These are phyloP conservation scores for Thereva unica DNA, from an alignment of 2,888 invertebrate species.

Conservation along the genomic window DNA sequence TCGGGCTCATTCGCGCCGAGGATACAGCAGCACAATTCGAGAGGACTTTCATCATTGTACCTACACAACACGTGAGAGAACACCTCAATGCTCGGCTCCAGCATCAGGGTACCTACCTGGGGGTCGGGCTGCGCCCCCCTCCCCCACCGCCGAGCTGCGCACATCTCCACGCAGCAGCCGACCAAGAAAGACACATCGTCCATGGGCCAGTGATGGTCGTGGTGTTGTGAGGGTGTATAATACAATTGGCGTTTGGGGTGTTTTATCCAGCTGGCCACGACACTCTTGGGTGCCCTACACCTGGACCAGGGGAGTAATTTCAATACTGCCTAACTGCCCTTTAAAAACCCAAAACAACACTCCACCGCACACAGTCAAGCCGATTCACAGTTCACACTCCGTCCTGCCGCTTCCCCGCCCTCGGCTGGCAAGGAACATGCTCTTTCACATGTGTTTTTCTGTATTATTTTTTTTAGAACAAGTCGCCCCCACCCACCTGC, in stretches of 20 bases:
- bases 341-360: conserved; percentile 59
- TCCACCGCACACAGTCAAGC: conserved; percentile 42
- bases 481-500: neutral
- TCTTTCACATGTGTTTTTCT: conserved; percentile 13
- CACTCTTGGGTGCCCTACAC: conserved; percentile 60
- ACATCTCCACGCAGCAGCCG: conserved; percentile 9
- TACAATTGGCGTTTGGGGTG: conserved; percentile 58
- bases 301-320: conserved; percentile 59
- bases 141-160: no score
- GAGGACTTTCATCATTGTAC: conserved; percentile 25
- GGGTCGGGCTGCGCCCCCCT: neutral
- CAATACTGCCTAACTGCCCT: conserved; percentile 58
- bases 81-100: conserved; percentile 9
- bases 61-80: conserved; percentile 29
- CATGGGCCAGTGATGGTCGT: conserved; percentile 28
- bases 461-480: conserved; percentile 8
- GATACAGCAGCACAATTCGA: conserved; percentile 6
- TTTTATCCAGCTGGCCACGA: conserved; percentile 59
- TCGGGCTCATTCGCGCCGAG: conserved; percentile 10
- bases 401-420: conserved; percentile 2
- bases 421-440: conserved; percentile 9
- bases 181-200: conserved; percentile 23
- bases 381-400: conserved; percentile 3
- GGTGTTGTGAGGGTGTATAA: conserved; percentile 50
- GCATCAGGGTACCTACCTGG: neutral